Evolutionary conservation across 1,140 invertebrate genomes (phyloP).

Genomic region (Dolichoris vasculosae): DNA sequence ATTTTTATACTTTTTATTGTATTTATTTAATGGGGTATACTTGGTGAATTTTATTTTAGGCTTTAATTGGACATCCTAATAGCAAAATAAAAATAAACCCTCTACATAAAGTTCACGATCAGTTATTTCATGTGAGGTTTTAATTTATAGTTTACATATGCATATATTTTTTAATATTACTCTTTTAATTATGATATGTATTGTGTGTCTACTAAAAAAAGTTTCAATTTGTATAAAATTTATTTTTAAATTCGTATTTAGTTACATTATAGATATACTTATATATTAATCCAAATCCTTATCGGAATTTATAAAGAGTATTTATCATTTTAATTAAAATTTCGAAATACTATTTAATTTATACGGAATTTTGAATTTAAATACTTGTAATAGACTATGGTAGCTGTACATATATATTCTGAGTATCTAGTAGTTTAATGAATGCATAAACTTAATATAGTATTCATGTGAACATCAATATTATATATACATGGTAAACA

Average conservation of each 20-base stretch:
- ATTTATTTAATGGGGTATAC: background rate
- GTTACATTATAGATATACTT: background rate
- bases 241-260: background rate
- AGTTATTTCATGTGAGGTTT: background rate
- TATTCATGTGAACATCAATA: slow-evolving; percentile 36
- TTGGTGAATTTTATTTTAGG: background rate
- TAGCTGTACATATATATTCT: background rate
- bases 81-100: background rate
- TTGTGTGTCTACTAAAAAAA: background rate
- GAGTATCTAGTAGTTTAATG: slow-evolving; percentile 5
- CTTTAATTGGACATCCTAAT: background rate
- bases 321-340: background rate
- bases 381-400: slow-evolving; percentile 23
- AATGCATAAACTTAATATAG: slow-evolving; percentile 29
- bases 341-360: background rate
- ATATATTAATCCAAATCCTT: background rate
- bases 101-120: background rate
- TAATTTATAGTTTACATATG: too few species aligned
- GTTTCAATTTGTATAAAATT: background rate
- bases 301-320: background rate
- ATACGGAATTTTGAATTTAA: slow-evolving; percentile 29
- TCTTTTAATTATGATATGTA: background rate
- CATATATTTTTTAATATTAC: background rate
- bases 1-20: too few species aligned
- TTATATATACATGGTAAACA: background rate